These are phyloP conservation scores for Polypedilum pembai DNA, from an alignment of 1,140 invertebrate genomes.

Conservation along the genomic window DNA sequence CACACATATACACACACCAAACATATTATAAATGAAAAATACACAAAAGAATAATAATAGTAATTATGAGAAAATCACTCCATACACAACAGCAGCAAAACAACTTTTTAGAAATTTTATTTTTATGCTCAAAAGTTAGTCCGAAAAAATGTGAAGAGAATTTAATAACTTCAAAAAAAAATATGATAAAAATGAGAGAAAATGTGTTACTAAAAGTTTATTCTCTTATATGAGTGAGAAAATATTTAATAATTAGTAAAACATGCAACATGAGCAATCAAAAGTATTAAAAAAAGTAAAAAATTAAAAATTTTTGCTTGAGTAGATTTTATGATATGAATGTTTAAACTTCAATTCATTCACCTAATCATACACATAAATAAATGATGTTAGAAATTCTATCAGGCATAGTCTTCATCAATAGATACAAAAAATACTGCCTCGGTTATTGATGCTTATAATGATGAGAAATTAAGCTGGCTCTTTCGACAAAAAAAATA, in stretches of 20 bases:
- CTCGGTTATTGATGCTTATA: not conserved
- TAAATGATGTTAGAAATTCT: not conserved
- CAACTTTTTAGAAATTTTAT: slow-evolving; percentile 1
- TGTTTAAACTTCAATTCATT: not conserved
- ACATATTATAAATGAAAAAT: slow-evolving; percentile 31
- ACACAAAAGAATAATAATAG: slow-evolving; percentile 37
- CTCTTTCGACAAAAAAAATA: not conserved
- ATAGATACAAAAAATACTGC: slow-evolving; percentile 25
- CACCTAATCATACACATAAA: not conserved
- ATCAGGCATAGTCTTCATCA: slow-evolving; percentile 21
- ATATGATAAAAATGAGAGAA: not conserved
- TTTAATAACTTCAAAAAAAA: not conserved
- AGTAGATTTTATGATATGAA: not conserved
- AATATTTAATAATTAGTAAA: slow-evolving; percentile 11
- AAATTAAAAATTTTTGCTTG: not conserved
- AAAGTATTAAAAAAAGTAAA: not conserved
- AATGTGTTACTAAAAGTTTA: not conserved
- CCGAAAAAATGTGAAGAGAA: not conserved
- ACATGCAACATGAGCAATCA: slow-evolving; percentile 16
- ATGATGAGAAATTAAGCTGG: not conserved
- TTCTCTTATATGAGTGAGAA: slow-evolving; percentile 17
- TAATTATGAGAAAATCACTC: slow-evolving; percentile 41
- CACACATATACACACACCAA: not conserved
- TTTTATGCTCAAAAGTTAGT: not conserved
- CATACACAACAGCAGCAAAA: slow-evolving; percentile 38